Percentiles rank a stretch among this genome's conserved stretches.
phyloP scores from a whole-genome alignment of 1,140 invertebrate species.

The Zaprionus ornatus region DNA sequence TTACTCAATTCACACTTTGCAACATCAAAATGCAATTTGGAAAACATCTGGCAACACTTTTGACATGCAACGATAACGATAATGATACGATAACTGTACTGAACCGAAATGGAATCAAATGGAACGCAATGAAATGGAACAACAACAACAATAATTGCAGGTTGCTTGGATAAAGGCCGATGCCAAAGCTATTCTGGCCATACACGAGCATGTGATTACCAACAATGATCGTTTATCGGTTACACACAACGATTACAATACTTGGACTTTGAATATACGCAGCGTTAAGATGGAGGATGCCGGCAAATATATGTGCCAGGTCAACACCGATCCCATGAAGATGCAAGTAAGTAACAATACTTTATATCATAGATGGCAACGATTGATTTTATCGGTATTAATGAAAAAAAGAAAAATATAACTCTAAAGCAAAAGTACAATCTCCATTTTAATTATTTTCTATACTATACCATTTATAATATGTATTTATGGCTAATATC shows the following conservation, averaged over 20 bases:
- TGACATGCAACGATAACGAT: conserved; percentile 20
- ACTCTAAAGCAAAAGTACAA: too few species aligned
- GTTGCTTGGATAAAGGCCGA: conserved; percentile 97
- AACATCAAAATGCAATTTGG: conserved; percentile 69
- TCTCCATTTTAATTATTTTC: too few species aligned
- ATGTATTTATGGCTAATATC: too few species aligned
- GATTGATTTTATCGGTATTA: background rate
- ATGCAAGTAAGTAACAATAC: conserved; percentile 88
- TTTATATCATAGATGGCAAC: too few species aligned
- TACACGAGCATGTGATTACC: conserved; percentile 96
- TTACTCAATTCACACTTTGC: conserved; percentile 34
- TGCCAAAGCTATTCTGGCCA: conserved; percentile 95
- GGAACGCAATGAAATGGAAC: conserved; percentile 3
- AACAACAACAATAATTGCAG: conserved; percentile 84
- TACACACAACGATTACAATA: conserved; percentile 93
- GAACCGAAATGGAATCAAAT: conserved; percentile 16
- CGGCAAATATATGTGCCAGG: conserved; percentile 96
- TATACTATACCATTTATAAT: too few species aligned
- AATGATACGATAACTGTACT: conserved; percentile 44
- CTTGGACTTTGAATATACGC: conserved; percentile 94
- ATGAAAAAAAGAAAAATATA: background rate
- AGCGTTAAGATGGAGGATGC: conserved; percentile 92
- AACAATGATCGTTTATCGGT: conserved; percentile 94
- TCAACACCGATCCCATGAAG: conserved; percentile 97
- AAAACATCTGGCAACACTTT: conserved; percentile 56